Base-by-base conservation (phyloP, 2,888 invertebrate genomes). In the Volucella inflata region DNA sequence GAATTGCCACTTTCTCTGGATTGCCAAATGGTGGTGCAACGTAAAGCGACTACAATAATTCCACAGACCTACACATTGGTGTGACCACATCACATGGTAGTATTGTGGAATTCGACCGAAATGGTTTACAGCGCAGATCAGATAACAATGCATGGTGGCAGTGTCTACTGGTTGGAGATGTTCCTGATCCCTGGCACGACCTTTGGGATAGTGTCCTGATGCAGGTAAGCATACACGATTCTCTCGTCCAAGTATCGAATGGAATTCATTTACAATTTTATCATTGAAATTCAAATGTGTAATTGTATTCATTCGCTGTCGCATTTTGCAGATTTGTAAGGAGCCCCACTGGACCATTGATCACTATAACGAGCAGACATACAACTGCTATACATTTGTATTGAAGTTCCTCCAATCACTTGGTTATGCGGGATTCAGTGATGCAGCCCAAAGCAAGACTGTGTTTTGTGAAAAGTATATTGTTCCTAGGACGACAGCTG, bases 311-410 rank as follows among this genome's bases (percentile, higher is more conserved):
- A 62, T 50, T 55, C 53, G 62, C 53, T 80, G 55, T 42, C 51
- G 60, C 57, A 42, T 79, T 72, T 80, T 74, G 8, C 74, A 91
- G 91, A 90, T 91, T 87, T 91, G 91, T 78, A 89, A 89, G n/a
- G 90, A 91, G 84, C 87, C 90, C 36, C 71, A 90, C 65, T 96
- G 96, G 96, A 94, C 94, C 64, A 91, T 94, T 21, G 93, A 94
- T 53, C 94, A 94, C 89, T 98, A 98, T 91, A 93, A 96, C 89
- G 96, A 96, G 92, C 94, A 94, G 87, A 93, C 93, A 55, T 95
- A 96, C 92, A 98, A 98, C 91, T 98, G 98, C 91, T 97, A 97
- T 90, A 95, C 95, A 55, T 98, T 98, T 92, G 96, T 97, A 10
- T 93, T 97, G 80, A 94, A 95, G 44, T 97, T 97, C 91, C 92